Percentiles rank a stretch among this genome's conserved stretches.
These are phyloP conservation scores for Mus minutoides DNA, from an alignment of 2,797 vertebrate genomes.

Conservation along the genomic window DNA sequence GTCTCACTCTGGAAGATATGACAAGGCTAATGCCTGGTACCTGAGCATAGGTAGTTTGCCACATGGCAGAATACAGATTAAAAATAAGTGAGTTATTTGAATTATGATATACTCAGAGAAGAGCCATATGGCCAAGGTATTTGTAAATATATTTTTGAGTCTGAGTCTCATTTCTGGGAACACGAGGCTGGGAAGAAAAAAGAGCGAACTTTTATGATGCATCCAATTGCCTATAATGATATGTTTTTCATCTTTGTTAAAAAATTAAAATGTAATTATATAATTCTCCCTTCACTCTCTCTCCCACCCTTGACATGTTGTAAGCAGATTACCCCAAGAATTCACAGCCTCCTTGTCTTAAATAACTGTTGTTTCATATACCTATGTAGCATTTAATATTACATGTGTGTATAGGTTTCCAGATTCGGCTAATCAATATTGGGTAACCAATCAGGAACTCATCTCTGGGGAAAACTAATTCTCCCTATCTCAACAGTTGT, in stretches of 20 bases:
- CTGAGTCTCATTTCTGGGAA: too few species aligned
- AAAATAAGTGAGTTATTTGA: too few species aligned
- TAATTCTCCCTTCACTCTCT: not conserved
- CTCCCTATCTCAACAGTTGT: not conserved
- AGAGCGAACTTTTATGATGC: too few species aligned
- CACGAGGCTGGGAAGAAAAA: too few species aligned
- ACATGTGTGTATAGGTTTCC: not conserved
- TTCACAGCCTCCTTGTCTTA: not conserved
- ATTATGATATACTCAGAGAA: too few species aligned
- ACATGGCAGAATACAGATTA: too few species aligned
- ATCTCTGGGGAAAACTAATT: not conserved
- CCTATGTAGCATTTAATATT: not conserved
- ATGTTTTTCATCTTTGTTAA: not conserved
- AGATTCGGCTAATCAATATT: not conserved
- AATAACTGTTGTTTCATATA: not conserved
- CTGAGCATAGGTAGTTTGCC: too few species aligned
- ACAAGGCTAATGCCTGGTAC: too few species aligned
- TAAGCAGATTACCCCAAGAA: not conserved
- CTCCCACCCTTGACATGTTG: not conserved
- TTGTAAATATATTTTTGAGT: too few species aligned
- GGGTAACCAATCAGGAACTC: not conserved
- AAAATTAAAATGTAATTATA: not conserved
- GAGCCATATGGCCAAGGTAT: too few species aligned
- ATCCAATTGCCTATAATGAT: not conserved
- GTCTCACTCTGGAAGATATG: too few species aligned